Percentiles rank a stretch among this genome's conserved stretches.
These are phyloP conservation scores for Tenthredo livida DNA, from an alignment of 2,888 invertebrate genomes.

Conservation along the genomic window DNA sequence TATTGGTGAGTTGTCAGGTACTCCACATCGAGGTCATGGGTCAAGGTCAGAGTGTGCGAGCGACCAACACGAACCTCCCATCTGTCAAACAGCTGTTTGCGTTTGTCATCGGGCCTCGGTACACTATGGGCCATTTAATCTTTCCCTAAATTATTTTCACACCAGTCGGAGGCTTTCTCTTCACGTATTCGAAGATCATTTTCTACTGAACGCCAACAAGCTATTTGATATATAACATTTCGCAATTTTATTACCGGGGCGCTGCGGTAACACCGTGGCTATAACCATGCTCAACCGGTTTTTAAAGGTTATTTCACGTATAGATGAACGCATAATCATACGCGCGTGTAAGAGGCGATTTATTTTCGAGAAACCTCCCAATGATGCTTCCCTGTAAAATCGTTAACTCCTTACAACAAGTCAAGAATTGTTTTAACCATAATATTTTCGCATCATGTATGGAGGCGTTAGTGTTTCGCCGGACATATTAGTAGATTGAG, in stretches of 20 bases:
- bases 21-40: constrained; percentile 72
- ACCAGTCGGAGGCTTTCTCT: constrained; percentile 6
- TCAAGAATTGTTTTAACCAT: background rate
- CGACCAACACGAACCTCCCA: constrained; percentile 67
- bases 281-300: constrained; percentile 36
- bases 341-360: background rate
- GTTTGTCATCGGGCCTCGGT: constrained; percentile 53
- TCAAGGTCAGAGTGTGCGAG: constrained; percentile 72
- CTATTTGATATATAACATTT: constrained; percentile 30
- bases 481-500: background rate
- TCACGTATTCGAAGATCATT: constrained; percentile 1
- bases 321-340: background rate
- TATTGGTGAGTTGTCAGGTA: constrained; percentile 72
- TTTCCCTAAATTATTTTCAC: constrained; percentile 6
- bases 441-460: background rate
- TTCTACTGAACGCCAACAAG: background rate
- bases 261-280: background rate
- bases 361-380: background rate
- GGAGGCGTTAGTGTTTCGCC: background rate
- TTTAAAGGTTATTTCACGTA: constrained; percentile 42
- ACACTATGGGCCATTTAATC: constrained; percentile 23
- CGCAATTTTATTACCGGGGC: constrained; percentile 26
- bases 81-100: constrained; percentile 77
- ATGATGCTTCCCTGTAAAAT: background rate
- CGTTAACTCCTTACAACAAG: background rate